Percentiles rank a stretch among this genome's conserved stretches.
Evolutionary conservation across 2,888 invertebrate species (phyloP).

Genomic region (Sepioteuthis lessoniana): DNA sequence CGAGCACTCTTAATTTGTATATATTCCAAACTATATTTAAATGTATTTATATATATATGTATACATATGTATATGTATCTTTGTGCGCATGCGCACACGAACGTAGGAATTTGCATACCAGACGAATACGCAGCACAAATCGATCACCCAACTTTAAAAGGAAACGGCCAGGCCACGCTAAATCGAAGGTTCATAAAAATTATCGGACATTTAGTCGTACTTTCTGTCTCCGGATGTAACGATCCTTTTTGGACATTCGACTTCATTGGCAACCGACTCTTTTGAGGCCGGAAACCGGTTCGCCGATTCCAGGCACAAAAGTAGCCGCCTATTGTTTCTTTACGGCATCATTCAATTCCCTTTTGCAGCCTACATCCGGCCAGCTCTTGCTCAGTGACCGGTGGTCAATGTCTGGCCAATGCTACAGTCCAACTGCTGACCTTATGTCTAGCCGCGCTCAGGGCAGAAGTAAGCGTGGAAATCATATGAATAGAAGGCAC

Average conservation of each 20-base stretch:
- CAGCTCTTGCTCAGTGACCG: not conserved
- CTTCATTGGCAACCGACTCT: not conserved
- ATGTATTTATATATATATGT: not conserved
- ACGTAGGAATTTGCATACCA: not conserved
- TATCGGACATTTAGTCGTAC: not conserved
- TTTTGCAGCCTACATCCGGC: not conserved
- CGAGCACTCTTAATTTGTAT: no score
- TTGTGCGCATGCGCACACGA: not conserved
- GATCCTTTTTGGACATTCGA: not conserved
- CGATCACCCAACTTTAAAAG: not conserved
- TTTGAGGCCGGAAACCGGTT: not conserved
- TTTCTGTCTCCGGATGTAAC: not conserved
- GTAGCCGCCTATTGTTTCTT: not conserved
- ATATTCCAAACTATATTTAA: no score
- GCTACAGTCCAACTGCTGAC: not conserved
- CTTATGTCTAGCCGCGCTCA: not conserved
- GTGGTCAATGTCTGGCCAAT: not conserved
- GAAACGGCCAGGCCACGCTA: not conserved
- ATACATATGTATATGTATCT: constrained; percentile 36
- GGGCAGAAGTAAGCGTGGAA: not conserved
- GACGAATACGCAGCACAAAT: not conserved
- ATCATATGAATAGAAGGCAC: not conserved
- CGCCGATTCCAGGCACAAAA: not conserved
- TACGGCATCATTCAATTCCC: not conserved
- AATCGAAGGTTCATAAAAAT: not conserved